Base-by-base conservation (phyloP, 2,797 vertebrate species). In the Orientallactaga sibirica region DNA sequence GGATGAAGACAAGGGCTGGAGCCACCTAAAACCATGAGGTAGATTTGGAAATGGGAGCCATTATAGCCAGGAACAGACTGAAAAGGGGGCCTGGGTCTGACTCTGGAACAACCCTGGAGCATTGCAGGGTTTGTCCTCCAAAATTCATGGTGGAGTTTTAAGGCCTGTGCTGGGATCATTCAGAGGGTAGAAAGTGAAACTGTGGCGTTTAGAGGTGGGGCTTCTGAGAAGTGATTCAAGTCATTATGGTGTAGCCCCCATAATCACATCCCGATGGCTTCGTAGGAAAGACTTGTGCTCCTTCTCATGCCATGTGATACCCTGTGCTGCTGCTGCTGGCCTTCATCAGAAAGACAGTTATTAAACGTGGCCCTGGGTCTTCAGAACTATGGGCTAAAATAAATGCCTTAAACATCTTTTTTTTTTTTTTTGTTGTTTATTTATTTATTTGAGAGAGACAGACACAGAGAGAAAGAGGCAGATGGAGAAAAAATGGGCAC, bases 71-170 rank as follows among this genome's bases (percentile, higher is more conserved):
- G 41, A 15, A 16, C 27, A n/a, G 9, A 5, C 29, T n/a, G 15
- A 70, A 58, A 58, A 14, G 27, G n/a, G 22, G 14, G 33, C 37
- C 78, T 0, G 3, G 25, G 48, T 22, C 24, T 67, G 43, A 64
- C 6, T 3, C 7, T 29, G 1, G 7, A 0, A 7, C 15, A 29
- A 4, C 64, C 48, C 61, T n/a, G 5, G 66, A 2, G 27, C 3
- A 27, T 33, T 20, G 25, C 68, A 22, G n/a, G 68, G 25, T 33
- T 15, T 37, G 55, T 48, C 52, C 24, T 41, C 12, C 55, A 16
- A 88, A 25, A 25, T 41, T 52, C 48, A 37, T 12, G 41, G 6
- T 7, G 55, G 82, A 52, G 37, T 37, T 64, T 70, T 25, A 66
- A 48, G 14, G 9, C 18, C 15, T 14, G 78, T 9, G 9, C 64